A percentile compares a stretch with the other conserved stretches of the same genome.
Conservation (phyloP, 2,113 vertebrate species). For the Leptosomus discolor region DNA sequence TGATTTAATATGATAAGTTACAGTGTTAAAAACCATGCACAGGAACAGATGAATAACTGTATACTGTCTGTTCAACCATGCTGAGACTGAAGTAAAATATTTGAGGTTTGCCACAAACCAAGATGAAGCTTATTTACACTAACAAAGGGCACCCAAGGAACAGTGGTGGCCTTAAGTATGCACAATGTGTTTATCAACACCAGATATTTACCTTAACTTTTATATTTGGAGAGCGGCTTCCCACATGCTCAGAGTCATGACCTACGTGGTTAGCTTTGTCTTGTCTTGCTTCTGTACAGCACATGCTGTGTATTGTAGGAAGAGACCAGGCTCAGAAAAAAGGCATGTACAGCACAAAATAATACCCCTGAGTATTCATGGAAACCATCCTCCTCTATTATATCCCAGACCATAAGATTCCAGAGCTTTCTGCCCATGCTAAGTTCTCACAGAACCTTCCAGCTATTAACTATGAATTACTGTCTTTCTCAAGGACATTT, state of each 20-base stretch:
- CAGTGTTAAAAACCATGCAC: neutral
- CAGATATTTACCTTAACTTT: constrained; percentile 39
- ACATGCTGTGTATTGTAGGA: neutral
- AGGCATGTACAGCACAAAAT: neutral
- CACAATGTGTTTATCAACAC: constrained; percentile 5
- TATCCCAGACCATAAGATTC: neutral
- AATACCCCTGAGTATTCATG: neutral
- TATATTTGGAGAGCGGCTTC: constrained; percentile 20
- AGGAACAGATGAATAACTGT: neutral
- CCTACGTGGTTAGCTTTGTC: constrained; percentile 43
- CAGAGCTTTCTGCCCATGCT: neutral
- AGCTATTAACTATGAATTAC: neutral
- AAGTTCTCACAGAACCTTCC: neutral
- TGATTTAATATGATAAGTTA: neutral
- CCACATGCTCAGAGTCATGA: neutral
- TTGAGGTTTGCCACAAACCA: constrained; percentile 66
- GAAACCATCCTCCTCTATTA: neutral
- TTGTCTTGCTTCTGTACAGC: neutral
- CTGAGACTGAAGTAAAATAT: constrained; percentile 27
- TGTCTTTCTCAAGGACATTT: neutral
- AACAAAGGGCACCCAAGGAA: constrained; percentile 11
- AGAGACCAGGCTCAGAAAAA: neutral
- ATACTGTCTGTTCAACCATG: neutral
- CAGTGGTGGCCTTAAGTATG: neutral
- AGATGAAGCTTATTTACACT: constrained; percentile 25